A percentile compares a stretch with the other conserved stretches of the same genome.
phyloP scores from a whole-genome alignment of 2,113 vertebrate species.

The Peromyscus leucopus region DNA sequence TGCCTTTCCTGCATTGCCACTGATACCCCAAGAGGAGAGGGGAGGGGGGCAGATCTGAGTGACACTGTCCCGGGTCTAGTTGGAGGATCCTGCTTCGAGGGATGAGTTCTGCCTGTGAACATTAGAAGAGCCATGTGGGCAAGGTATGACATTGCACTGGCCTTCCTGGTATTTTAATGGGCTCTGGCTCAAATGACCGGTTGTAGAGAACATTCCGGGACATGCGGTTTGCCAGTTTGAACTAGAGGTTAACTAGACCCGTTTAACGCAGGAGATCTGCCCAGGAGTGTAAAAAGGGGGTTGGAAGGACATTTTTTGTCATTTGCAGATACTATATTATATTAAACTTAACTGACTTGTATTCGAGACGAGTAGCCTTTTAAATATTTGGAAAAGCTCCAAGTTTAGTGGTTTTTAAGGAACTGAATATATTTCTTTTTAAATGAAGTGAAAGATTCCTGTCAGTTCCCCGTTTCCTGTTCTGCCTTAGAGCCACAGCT shows the following conservation, averaged over 20 bases:
- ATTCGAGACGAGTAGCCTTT: background rate
- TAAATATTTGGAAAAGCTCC: constrained; percentile 32
- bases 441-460: constrained; percentile 2
- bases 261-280: constrained; percentile 23
- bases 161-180: constrained; percentile 35
- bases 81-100: constrained; percentile 33
- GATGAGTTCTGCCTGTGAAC: constrained; percentile 12
- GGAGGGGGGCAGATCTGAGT: background rate
- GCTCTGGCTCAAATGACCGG: background rate
- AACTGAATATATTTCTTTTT: constrained; percentile 45
- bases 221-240: constrained; percentile 11
- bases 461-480: background rate
- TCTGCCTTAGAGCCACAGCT: background rate
- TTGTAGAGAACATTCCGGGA: background rate
- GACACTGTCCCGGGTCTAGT: background rate
- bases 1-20: constrained; percentile 4
- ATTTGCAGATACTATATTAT: constrained; percentile 18
- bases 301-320: background rate
- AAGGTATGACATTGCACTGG: constrained; percentile 67
- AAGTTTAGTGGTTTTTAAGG: background rate
- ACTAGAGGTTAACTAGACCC: background rate
- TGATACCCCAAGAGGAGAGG: constrained; percentile 42
- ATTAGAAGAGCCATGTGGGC: constrained; percentile 64
- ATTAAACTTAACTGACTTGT: background rate
- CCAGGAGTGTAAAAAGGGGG: background rate